Evolutionary conservation across 2,888 invertebrate genomes (phyloP).

Genomic region (Odiellus spinosus): DNA sequence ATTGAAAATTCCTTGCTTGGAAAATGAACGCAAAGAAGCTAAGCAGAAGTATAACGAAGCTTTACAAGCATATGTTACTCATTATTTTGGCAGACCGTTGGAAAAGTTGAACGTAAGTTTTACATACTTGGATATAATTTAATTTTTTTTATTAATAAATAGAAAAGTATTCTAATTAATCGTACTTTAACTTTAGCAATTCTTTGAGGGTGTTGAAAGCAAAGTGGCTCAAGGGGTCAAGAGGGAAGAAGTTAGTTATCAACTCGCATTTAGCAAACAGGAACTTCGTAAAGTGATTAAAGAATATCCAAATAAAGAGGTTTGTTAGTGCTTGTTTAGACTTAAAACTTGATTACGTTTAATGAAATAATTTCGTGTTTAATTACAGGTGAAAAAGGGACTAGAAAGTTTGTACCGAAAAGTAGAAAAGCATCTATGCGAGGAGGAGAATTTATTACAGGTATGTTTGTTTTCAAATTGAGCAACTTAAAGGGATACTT

Average conservation of each 20-base stretch:
- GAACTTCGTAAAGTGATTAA: slow-evolving; percentile 86
- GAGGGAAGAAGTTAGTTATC: slow-evolving; percentile 93
- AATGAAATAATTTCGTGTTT: slow-evolving; percentile 5
- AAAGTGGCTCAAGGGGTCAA: slow-evolving; percentile 87
- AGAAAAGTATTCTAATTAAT: neutral
- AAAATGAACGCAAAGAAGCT: slow-evolving; percentile 71
- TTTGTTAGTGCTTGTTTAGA: slow-evolving; percentile 14
- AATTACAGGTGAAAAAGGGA: slow-evolving; percentile 57
- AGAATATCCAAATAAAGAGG: slow-evolving; percentile 78
- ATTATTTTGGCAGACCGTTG: slow-evolving; percentile 82
- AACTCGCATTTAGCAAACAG: slow-evolving; percentile 91
- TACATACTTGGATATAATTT: neutral
- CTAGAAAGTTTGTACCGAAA: slow-evolving; percentile 74
- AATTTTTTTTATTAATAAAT: neutral
- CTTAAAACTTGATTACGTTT: slow-evolving; percentile 1
- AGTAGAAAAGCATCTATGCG: slow-evolving; percentile 92
- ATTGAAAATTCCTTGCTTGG: slow-evolving; percentile 75
- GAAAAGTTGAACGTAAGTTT: slow-evolving; percentile 71
- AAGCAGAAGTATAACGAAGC: slow-evolving; percentile 80
- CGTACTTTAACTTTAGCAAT: slow-evolving; percentile 47
- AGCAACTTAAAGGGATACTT: too few relatives aligned
- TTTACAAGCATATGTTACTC: slow-evolving; percentile 74
- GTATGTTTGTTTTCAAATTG: slow-evolving; percentile 26
- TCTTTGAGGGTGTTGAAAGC: slow-evolving; percentile 91
- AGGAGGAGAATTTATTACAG: slow-evolving; percentile 80